Percentiles rank a stretch among this genome's conserved stretches.
Conservation (phyloP, 1,140 invertebrate species). For the Papilio xuthus region DNA sequence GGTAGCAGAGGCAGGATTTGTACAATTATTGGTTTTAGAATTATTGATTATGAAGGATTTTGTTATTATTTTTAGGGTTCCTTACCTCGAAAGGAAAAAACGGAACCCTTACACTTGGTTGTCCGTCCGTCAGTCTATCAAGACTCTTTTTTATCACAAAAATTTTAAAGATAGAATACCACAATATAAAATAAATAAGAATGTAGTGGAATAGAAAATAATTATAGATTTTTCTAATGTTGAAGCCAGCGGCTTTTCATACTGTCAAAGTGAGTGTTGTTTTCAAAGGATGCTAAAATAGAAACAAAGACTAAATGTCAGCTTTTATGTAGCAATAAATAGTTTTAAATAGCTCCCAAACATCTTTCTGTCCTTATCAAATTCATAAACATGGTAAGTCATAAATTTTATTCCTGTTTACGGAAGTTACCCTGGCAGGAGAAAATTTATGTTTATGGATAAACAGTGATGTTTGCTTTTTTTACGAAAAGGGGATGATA, state of each 20-base stretch:
- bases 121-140: too few relatives aligned
- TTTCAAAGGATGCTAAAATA: slow-evolving; percentile 18
- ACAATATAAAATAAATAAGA: not conserved
- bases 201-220: not conserved
- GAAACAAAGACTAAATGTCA: slow-evolving; percentile 7
- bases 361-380: slow-evolving; percentile 11
- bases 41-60: too few relatives aligned
- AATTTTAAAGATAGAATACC: not conserved
- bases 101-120: too few relatives aligned
- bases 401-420: slow-evolving; percentile 12
- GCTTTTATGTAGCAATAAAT: slow-evolving; percentile 18
- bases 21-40: too few relatives aligned
- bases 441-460: slow-evolving; percentile 10
- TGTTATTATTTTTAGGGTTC: too few relatives aligned
- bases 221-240: not conserved
- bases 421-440: slow-evolving; percentile 1
- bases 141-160: too few relatives aligned
- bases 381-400: slow-evolving; percentile 1
- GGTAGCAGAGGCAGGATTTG: too few relatives aligned
- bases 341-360: slow-evolving; percentile 6
- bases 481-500: not conserved
- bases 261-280: not conserved
- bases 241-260: not conserved
- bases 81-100: too few relatives aligned
- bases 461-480: not conserved